Evolutionary conservation across 2,113 vertebrate species (phyloP).

Genomic region (Podilymbus podiceps): DNA sequence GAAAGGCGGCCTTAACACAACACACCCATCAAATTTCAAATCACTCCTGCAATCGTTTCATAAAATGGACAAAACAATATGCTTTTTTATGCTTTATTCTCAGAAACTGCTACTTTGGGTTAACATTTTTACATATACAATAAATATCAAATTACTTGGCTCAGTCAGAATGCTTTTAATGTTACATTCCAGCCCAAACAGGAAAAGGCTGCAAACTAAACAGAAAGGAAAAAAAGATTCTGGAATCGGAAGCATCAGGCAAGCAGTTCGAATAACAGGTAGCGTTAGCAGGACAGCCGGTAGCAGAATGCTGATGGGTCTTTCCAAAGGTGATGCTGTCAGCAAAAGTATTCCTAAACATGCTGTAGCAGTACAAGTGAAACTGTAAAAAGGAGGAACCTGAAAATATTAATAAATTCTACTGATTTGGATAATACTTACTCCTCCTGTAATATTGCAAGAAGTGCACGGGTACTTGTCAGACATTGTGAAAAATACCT

Average conservation of each 20-base stretch:
- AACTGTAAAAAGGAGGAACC: not conserved
- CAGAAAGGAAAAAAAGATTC: not conserved
- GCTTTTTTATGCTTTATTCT: not conserved
- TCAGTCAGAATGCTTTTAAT: not conserved
- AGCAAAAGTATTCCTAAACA: not conserved
- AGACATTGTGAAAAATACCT: not conserved
- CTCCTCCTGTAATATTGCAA: not conserved
- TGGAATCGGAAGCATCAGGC: not conserved
- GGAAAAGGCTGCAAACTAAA: not conserved
- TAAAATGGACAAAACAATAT: not conserved
- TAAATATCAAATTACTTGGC: not conserved
- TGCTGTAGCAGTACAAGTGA: not conserved
- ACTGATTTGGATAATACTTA: not conserved
- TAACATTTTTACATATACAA: not conserved
- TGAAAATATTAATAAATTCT: not conserved
- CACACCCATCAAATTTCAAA: not conserved
- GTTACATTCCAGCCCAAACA: not conserved
- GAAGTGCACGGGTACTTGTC: not conserved
- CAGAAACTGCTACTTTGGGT: not conserved
- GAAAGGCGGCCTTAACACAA: not conserved
- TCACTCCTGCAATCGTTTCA: not conserved
- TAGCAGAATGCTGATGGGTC: not conserved
- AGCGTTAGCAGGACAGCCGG: not conserved
- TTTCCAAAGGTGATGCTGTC: not conserved
- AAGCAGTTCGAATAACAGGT: not conserved